These are phyloP conservation scores for rat (Rattus norvegicus) DNA, from an alignment of 2,113 vertebrate genomes.

Conservation along the genomic window GRCr8 NC_086036.1:74168001-74168500, in stretches of 20 bases:
- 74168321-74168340: not conserved
- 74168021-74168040: not conserved
- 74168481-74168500: not conserved
- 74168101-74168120: not conserved
- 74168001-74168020: not conserved
- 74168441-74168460: not conserved
- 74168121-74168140: not conserved
- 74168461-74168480: not conserved
- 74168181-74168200: not conserved
- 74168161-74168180: not conserved
- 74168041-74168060: not conserved
- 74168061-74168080: not conserved
- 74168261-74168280: not conserved
- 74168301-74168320: not conserved
- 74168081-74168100: not conserved
- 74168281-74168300: no score
- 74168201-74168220: not conserved
- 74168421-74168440: no score
- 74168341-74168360: slow-evolving; percentile 1
- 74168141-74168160: not conserved
- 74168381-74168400: not conserved
- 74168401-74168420: not conserved
- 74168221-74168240: not conserved
- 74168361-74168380: not conserved
- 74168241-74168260: not conserved